A percentile compares a stretch with the other conserved stretches of the same genome.
Evolutionary conservation across 2,113 vertebrate species (phyloP).

Genomic region (Clinocottus analis): DNA sequence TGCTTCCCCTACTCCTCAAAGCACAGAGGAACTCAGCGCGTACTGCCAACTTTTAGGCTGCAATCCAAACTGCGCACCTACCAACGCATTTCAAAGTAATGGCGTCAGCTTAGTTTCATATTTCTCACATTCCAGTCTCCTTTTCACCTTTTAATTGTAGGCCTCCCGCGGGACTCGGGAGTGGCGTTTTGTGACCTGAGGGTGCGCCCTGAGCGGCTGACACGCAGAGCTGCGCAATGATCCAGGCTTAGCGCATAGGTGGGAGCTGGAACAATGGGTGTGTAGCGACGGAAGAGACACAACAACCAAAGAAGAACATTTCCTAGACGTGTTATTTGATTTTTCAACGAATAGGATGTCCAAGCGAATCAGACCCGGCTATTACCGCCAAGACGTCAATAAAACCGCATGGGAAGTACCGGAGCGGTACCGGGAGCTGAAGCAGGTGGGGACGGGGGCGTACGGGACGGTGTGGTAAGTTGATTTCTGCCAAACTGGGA

Average conservation of each 20-base stretch:
- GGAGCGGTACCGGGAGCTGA: constrained; percentile 90
- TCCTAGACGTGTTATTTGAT: rapidly evolving
- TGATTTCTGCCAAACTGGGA: neutral
- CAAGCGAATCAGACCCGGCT: constrained; percentile 83
- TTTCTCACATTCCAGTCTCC: constrained; percentile 11
- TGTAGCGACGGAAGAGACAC: constrained; percentile 53
- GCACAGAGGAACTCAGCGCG: no score
- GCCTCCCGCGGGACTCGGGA: constrained; percentile 55
- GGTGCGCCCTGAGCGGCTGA: constrained; percentile 63
- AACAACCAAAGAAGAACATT: neutral
- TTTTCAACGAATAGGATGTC: constrained; percentile 63
- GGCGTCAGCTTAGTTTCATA: neutral
- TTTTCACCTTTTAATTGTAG: constrained; percentile 58
- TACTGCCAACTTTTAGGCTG: no score
- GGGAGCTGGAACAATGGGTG: constrained; percentile 68
- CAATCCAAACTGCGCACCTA: neutral
- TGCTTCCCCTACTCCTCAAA: neutral
- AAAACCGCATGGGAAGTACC: constrained; percentile 93
- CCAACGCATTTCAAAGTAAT: neutral
- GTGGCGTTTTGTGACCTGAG: constrained; percentile 71
- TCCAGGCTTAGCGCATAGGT: constrained; percentile 56
- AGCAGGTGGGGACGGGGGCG: constrained; percentile 92
- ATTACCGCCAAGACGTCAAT: constrained; percentile 90
- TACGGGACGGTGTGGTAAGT: constrained; percentile 97
- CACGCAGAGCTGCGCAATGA: constrained; percentile 57